Conservation (phyloP, 2,888 invertebrate species). For the Listrodromus nycthemerus region DNA sequence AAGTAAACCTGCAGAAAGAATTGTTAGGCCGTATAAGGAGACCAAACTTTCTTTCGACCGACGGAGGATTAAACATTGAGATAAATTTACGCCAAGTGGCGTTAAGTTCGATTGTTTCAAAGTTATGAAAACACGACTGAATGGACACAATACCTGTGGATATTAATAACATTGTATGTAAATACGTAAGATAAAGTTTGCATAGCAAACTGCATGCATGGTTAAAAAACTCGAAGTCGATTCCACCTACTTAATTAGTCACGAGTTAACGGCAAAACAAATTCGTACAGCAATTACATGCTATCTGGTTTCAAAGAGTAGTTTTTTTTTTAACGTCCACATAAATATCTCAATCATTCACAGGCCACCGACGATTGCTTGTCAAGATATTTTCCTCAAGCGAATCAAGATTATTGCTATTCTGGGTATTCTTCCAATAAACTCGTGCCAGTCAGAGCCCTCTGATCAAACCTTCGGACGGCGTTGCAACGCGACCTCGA, state of each 20-base stretch:
- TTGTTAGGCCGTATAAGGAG: conserved; percentile 5
- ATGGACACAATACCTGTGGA: conserved; percentile 30
- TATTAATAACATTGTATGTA: conserved; percentile 35
- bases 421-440: conserved; percentile 52
- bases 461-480: conserved; percentile 1
- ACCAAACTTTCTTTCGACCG: conserved; percentile 41
- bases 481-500: not conserved
- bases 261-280: conserved; percentile 56
- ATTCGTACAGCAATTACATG: conserved; percentile 62
- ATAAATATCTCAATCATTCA: conserved; percentile 37
- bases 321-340: not conserved
- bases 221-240: conserved; percentile 30
- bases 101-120: not conserved
- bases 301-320: conserved; percentile 31
- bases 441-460: conserved; percentile 18
- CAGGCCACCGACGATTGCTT: conserved; percentile 45
- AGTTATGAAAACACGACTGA: conserved; percentile 7
- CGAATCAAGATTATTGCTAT: conserved; percentile 20
- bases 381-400: conserved; percentile 28
- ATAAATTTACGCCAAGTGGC: conserved; percentile 22
- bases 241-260: conserved; percentile 38
- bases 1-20: conserved; percentile 23
- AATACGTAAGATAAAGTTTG: conserved; percentile 29
- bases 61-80: conserved; percentile 41
- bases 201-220: conserved; percentile 51